Percentiles rank a stretch among this genome's conserved stretches.
These are phyloP conservation scores for Bovichtus diacanthus DNA, from an alignment of 2,797 vertebrate genomes.

Conservation along the genomic window DNA sequence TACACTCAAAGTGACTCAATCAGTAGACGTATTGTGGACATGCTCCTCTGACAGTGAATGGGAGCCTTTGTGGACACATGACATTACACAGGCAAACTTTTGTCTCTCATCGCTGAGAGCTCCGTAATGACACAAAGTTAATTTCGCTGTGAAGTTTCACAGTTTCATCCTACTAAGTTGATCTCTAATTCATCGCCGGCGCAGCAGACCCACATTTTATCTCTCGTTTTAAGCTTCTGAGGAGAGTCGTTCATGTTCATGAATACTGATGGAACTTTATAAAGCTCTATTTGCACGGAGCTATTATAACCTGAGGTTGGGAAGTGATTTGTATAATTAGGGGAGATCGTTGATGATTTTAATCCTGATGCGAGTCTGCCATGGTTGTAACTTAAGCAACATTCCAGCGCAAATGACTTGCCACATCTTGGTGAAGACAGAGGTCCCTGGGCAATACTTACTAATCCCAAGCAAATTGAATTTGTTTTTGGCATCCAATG, in stretches of 20 bases:
- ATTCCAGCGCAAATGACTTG: constrained; percentile 28
- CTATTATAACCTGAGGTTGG: constrained; percentile 53
- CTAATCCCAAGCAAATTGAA: constrained; percentile 43
- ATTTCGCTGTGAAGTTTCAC: constrained; percentile 57
- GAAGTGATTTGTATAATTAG: constrained; percentile 64
- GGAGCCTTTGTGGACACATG: constrained; percentile 54
- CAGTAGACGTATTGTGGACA: constrained; percentile 24
- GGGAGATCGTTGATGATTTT: constrained; percentile 49
- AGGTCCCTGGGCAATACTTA: constrained; percentile 11
- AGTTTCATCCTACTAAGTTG: constrained; percentile 51
- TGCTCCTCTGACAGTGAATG: constrained; percentile 39
- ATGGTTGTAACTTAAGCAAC: constrained; percentile 32
- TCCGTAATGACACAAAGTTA: constrained; percentile 32
- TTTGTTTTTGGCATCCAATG: constrained; percentile 8
- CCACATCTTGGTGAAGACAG: constrained; percentile 13
- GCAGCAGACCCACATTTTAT: constrained; percentile 59
- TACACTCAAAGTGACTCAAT: constrained; percentile 41
- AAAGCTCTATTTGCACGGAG: constrained; percentile 53
- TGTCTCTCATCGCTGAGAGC: constrained; percentile 27
- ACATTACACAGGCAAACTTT: constrained; percentile 32
- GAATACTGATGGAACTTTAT: constrained; percentile 74
- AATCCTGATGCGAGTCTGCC: constrained; percentile 39
- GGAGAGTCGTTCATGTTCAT: constrained; percentile 62
- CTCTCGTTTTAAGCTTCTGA: constrained; percentile 61
- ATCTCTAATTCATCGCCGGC: constrained; percentile 52